Base-by-base conservation (phyloP, 2,113 vertebrate genomes). In the Dicrurus megarhynchus region DNA sequence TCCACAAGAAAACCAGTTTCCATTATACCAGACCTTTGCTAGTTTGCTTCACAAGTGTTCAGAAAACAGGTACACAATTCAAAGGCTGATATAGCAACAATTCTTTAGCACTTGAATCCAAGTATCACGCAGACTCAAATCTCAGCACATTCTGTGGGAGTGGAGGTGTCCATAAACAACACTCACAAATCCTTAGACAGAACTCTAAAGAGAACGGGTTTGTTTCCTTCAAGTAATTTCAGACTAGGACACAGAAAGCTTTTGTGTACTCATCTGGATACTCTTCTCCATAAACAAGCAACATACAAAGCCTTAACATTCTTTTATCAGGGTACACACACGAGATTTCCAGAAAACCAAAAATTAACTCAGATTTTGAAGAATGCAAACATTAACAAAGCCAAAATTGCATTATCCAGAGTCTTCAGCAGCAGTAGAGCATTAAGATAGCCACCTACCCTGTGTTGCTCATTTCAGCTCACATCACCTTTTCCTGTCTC, bases 391-490 rank as follows among this genome's bases (percentile, higher is more conserved):
- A 23, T 32, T 35, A 91, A 28, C 32, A 78, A 69, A 84, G 13
- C 37, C 59, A 93, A 35, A 50, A 49, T 4, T 61, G 20, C 49
- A 60, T 80, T 67, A 63, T 2, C 52, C 37, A 53, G 46, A 41
- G 26, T 42, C 52, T 80, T 71, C 39, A 60, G 35, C 33, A 92
- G 39, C 23, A 76, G 17, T 7, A 73, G 15, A 91, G 3, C 41
- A 84, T 84, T 81, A 94, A 89, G 28, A 90, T 81, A 74, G 33
- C 56, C 85, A 87, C 82, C 88, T 84, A 90, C 65, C 74, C n/a
- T 82, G 22, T 0, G 56, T 15, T 59, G 78, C 32, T 65, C 52
- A 30, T 42, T 84, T 67, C 50, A 67, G 82, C 39, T 89, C 71
- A 60, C 55, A 87, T 52, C 73, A 60, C 26, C 46, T 80, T 59